A percentile compares a stretch with the other conserved stretches of the same genome.
phyloP scores from a whole-genome alignment of 2,797 vertebrate species.

The Poecile montanus region DNA sequence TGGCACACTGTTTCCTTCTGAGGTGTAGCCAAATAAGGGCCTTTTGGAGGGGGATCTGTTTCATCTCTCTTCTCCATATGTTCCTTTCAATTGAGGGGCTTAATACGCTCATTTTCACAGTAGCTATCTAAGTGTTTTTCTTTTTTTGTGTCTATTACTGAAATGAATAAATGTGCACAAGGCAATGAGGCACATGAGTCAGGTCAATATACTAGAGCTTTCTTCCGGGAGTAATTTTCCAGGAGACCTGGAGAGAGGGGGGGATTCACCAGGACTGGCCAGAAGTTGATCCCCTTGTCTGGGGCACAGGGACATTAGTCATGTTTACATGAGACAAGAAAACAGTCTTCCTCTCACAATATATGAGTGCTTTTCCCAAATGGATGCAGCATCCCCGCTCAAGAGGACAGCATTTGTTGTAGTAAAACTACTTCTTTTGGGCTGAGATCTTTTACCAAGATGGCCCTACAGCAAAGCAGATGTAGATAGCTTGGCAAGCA shows the following conservation, averaged over 20 bases:
- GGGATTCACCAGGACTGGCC: neutral
- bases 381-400: neutral
- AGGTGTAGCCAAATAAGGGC: slow-evolving; percentile 59
- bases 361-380: neutral
- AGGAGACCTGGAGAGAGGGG: neutral
- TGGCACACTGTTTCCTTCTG: slow-evolving; percentile 48
- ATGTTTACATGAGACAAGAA: neutral
- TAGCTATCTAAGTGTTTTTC: slow-evolving; percentile 24
- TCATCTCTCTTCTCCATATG: slow-evolving; percentile 50
- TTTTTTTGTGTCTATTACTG: neutral
- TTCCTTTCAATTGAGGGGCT: slow-evolving; percentile 34
- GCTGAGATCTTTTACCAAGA: neutral
- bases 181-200: neutral
- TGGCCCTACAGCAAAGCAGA: neutral
- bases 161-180: slow-evolving; percentile 27
- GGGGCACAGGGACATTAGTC: neutral
- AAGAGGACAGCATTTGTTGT: neutral
- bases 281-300: neutral
- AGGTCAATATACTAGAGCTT: neutral
- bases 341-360: neutral
- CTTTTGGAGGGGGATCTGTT: slow-evolving; percentile 46
- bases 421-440: neutral
- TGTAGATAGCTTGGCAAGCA: neutral
- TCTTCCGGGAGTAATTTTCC: neutral
- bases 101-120: slow-evolving; percentile 55